Evolutionary conservation across 2,888 invertebrate species (phyloP), one percentile per base, ranked within the genome.

Genomic region (Ligdia adustata): DNA sequence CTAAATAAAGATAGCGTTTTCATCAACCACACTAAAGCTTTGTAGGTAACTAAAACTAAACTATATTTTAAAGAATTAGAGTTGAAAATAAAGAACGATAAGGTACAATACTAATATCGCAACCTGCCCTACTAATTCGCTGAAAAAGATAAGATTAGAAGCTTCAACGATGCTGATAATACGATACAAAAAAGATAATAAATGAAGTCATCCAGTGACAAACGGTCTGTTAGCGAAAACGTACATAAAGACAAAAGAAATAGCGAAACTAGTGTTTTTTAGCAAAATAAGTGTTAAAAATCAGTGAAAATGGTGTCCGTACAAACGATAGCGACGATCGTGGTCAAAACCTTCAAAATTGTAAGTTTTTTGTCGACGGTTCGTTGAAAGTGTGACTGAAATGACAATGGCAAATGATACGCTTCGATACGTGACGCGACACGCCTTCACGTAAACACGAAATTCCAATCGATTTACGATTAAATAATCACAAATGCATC

Each of bases 281-380:
- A 13, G 56, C 29, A 45, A 57, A 60, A 60, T 57, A 59, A 56
- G 62, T 57, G 52, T 27, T 42, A 37, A 55, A 52, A 52, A 56
- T 61, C 58, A 63, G 81, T 80, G 78, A 94, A 89, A 88, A 95
- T 96, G 95, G 95, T 95, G 77, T 94, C 95, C 56, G 91, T 96
- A 49, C 94, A 95, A 78, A 95, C 95, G 31, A 94, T 96, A 63
- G 96, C 94, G 56, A 93, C 95, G 45, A 93, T 96, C 51, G 93
- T 95, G 79, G 92, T 96, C 69, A 96, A 96, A 91, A 86, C 94
- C 48, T 89, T 96, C 46, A 97, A 96, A 91, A 84, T 96, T 92
- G 96, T 96, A 90, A 94, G 94, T 91, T 75, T 28, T 50, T 59
- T 48, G 6, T 18, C 13, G 33, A 6, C 43, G 55, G 43, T 46